Base-by-base conservation (phyloP, 2,113 vertebrate species). In the Pterocles orientalis region DNA sequence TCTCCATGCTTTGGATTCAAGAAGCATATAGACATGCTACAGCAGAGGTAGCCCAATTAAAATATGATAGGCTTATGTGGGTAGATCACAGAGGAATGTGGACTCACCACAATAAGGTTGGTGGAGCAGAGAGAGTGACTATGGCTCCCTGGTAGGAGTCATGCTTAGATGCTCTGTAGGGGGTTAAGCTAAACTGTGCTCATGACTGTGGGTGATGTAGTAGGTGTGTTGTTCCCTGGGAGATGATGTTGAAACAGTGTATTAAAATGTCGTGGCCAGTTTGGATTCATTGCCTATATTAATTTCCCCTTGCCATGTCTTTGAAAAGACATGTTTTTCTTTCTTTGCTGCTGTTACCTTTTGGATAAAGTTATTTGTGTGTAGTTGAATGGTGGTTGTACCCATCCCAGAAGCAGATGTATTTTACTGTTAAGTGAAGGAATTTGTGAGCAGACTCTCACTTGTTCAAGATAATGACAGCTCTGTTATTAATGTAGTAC, bases 331-430 rank as follows among this genome's bases (percentile, higher is more conserved):
- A 6, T n/a, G 1, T 47, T 90, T 76, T 86, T 34, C 31, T 94
- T 76, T 86, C 28, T 79, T 93, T 69, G 17, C 9, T 4, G 12
- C 43, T 80, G 6, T 54, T 34, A 82, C 45, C 9, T 64, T 20
- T 90, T 61, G 31, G 25, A 50, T 78, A 41, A 50, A 47, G 13
- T 57, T 61, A 10, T 45, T 73, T 84, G 20, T 79, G 20, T 79
- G n/a, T 43, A 20, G 39, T 3, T 88, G 28, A 78, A 29, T 4
- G 10, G 23, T 66, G 20, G 29, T n/a, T 68, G 23, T 51, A 62
- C 23, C 50, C 0, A 0, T 62, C 51, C 34, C n/a, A 81, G 64
- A 84, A 81, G 10, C 21, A 33, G 15, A 45, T 3, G 1, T 23
- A 21, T 1, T 70, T 88, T 50, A 61, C 34, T 85, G 34, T 20